Base-by-base conservation (phyloP, 2,797 vertebrate species). In the Morus bassanus region DNA sequence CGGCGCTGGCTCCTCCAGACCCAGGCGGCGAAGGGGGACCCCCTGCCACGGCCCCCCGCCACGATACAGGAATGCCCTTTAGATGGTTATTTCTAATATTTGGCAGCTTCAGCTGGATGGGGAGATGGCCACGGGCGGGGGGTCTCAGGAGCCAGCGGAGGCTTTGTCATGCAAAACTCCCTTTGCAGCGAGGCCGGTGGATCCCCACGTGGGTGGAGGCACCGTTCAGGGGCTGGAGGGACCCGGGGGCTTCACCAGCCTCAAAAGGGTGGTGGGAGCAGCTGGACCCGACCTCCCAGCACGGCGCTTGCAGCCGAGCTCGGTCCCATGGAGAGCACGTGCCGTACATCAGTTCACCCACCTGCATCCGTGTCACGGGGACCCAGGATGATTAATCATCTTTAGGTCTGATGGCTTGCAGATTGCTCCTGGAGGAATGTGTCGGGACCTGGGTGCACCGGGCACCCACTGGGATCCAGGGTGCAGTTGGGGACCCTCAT, bases 261-360 rank as follows among this genome's bases (percentile, higher is more conserved):
- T 51, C 39, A 0, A 12, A n/a, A 43, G 1, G 12, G 25, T 10
- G n/a, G 2, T 24, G 81, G 48, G 31, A 53, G 41, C 82, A 60
- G 31, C 21, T 56, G 18, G 70, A 51, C 1, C 5, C 5, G 0
- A 30, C 23, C 31, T 6, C 22, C 56, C 5, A 2, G 19, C 46
- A 1, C 14, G 0, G 31, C 27, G 2, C 4, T 9, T 24, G 0
- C 65, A n/a, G 31, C 65, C 1, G 0, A 15, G 17, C 35, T 19
- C 2, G 10, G 23, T 56, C 45, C 22, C 4, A 1, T 7, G 2
- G 37, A 59, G 12, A 54, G 10, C 46, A n/a, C 6, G 0, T 4
- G 30, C 68, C 1, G 37, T 91, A 88, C 90, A 92, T 96, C 92
- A 93, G 86, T 96, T 96, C 95, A 76, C 92, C 91, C 56, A 41